phyloP scores from a whole-genome alignment of 1,140 invertebrate genomes.

The Atopsyche davidsoni region DNA sequence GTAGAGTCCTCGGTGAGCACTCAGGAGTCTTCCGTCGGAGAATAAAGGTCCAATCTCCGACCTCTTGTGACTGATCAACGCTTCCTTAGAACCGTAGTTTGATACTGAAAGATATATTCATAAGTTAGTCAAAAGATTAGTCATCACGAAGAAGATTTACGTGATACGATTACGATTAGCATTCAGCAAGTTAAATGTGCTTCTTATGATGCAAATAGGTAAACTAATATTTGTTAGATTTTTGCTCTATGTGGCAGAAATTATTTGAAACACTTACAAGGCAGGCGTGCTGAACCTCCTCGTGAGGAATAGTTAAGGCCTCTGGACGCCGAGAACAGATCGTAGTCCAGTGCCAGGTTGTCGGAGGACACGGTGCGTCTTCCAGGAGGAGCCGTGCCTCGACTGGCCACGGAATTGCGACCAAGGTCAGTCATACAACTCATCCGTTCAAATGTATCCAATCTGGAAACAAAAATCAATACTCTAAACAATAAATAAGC shows the following conservation, averaged over 20 bases:
- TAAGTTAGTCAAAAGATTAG: too few relatives aligned
- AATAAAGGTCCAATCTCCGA: constrained; percentile 83
- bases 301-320: constrained; percentile 38
- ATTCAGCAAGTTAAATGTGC: too few relatives aligned
- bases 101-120: constrained; percentile 42
- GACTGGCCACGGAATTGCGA: constrained; percentile 26
- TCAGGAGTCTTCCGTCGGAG: constrained; percentile 58
- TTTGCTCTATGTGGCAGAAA: too few relatives aligned
- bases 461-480: constrained; percentile 12
- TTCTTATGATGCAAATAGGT: too few relatives aligned
- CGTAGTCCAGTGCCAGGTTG: constrained; percentile 66
- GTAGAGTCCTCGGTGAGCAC: constrained; percentile 46
- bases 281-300: constrained; percentile 40
- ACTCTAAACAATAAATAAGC: not conserved
- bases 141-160: too few relatives aligned
- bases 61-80: constrained; percentile 78
- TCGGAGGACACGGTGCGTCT: constrained; percentile 50
- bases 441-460: constrained; percentile 28
- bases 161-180: too few relatives aligned
- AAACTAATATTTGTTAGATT: too few relatives aligned
- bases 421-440: constrained; percentile 28
- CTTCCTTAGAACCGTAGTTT: constrained; percentile 60
- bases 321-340: constrained; percentile 53
- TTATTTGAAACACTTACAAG: constrained; percentile 34
- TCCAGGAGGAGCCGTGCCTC: too few relatives aligned